Evolutionary conservation across 2,113 vertebrate genomes (phyloP).

Genomic region (Addax nasomaculatus): DNA sequence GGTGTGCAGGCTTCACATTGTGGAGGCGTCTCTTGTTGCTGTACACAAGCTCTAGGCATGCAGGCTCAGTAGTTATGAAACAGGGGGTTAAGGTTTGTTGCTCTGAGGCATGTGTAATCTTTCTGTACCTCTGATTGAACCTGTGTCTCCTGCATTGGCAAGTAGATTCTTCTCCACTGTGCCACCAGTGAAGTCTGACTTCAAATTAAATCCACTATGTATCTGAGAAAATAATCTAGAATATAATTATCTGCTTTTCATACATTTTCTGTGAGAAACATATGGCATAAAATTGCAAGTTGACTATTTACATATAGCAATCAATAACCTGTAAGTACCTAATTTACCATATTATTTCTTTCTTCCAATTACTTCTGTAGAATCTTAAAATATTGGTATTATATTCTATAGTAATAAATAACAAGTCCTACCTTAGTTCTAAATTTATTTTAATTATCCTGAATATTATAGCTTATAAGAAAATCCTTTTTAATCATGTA

Average conservation of each 20-base stretch:
- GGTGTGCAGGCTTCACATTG: not conserved
- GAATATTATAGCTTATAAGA: not conserved
- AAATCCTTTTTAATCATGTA: not conserved
- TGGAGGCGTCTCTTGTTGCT: not conserved
- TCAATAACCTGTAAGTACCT: not conserved
- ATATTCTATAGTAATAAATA: not conserved
- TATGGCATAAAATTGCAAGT: not conserved
- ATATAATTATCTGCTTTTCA: not conserved
- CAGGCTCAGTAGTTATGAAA: no score
- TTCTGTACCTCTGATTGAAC: not conserved
- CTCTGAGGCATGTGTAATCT: not conserved
- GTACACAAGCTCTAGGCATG: not conserved
- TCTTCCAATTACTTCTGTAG: not conserved
- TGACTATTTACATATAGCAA: not conserved
- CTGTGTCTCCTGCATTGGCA: not conserved
- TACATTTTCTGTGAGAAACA: not conserved
- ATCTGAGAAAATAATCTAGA: not conserved
- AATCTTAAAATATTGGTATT: not conserved
- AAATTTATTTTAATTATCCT: not conserved
- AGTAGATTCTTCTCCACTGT: not conserved
- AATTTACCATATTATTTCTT: not conserved
- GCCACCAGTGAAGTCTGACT: not conserved
- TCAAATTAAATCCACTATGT: not conserved
- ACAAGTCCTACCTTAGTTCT: not conserved
- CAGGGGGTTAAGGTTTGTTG: not conserved